A percentile compares a stretch with the other conserved stretches of the same genome.
Conservation (phyloP, 2,888 invertebrate genomes). For the Allygus modestus region DNA sequence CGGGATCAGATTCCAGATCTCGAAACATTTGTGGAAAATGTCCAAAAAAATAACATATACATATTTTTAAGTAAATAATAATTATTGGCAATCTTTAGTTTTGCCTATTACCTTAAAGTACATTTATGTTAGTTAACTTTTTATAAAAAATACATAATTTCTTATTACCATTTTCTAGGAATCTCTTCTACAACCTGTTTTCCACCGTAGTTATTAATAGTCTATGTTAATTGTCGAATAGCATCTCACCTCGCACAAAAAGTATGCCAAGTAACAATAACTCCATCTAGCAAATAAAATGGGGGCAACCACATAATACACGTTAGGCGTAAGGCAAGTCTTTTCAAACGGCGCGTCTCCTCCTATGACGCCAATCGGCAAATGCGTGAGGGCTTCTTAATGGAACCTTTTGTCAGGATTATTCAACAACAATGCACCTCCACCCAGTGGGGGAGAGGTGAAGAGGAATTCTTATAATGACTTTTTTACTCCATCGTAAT, state of each 20-base stretch:
- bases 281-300: not conserved
- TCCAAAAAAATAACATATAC: too few relatives aligned
- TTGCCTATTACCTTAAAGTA: too few relatives aligned
- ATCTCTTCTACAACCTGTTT: too few relatives aligned
- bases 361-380: conserved; percentile 13
- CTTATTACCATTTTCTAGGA: too few relatives aligned
- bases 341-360: not conserved
- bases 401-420: conserved; percentile 27
- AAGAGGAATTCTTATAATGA: conserved; percentile 11
- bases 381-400: conserved; percentile 40
- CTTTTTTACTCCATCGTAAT: not conserved
- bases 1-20: too few relatives aligned
- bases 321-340: not conserved
- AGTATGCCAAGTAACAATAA: not conserved
- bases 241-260: not conserved
- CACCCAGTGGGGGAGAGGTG: not conserved
- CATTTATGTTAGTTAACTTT: too few relatives aligned
- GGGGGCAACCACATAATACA: not conserved
- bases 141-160: too few relatives aligned
- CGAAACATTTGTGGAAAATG: too few relatives aligned
- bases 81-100: too few relatives aligned
- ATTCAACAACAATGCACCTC: not conserved
- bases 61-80: too few relatives aligned
- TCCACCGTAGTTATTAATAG: too few relatives aligned
- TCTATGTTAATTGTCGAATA: too few relatives aligned